A percentile compares a stretch with the other conserved stretches of the same genome.
phyloP scores from a whole-genome alignment of 2,888 invertebrate species.

The Acrobasis repandana region DNA sequence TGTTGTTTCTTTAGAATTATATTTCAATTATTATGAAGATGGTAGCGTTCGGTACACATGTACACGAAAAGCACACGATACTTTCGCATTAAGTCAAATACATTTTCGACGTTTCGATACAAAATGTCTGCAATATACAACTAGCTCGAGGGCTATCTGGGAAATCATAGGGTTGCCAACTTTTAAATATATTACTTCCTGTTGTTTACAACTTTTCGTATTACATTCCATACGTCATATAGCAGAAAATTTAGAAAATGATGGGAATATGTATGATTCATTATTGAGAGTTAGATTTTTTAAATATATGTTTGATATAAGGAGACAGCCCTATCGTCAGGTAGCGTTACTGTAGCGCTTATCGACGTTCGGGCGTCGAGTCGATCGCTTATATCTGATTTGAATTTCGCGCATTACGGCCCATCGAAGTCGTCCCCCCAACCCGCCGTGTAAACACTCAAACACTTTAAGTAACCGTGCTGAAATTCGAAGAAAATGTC shows the following conservation, averaged over 20 bases:
- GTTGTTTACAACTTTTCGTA: background rate
- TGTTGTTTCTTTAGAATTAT: constrained; percentile 23
- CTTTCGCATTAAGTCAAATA: constrained; percentile 44
- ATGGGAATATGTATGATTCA: too few species aligned
- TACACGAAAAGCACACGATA: constrained; percentile 32
- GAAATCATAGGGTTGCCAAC: constrained; percentile 36
- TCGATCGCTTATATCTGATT: constrained; percentile 75
- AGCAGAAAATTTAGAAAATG: background rate
- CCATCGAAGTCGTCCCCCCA: constrained; percentile 51
- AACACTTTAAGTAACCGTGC: constrained; percentile 63
- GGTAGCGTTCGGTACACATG: constrained; percentile 32
- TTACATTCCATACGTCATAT: background rate
- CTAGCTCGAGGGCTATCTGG: constrained; percentile 52
- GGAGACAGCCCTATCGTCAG: constrained; percentile 35
- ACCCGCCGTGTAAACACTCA: constrained; percentile 63
- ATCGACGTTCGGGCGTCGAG: constrained; percentile 54
- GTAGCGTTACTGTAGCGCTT: constrained; percentile 50
- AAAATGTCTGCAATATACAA: constrained; percentile 54
- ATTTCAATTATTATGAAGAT: constrained; percentile 32
- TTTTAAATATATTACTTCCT: background rate
- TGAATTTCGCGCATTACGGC: constrained; percentile 73
- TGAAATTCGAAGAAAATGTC: constrained; percentile 62
- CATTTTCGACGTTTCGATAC: constrained; percentile 51
- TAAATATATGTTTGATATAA: background rate
- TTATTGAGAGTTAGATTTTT: background rate